Base-by-base conservation (phyloP, 2,888 invertebrate species). In the Andricus quercusramuli region DNA sequence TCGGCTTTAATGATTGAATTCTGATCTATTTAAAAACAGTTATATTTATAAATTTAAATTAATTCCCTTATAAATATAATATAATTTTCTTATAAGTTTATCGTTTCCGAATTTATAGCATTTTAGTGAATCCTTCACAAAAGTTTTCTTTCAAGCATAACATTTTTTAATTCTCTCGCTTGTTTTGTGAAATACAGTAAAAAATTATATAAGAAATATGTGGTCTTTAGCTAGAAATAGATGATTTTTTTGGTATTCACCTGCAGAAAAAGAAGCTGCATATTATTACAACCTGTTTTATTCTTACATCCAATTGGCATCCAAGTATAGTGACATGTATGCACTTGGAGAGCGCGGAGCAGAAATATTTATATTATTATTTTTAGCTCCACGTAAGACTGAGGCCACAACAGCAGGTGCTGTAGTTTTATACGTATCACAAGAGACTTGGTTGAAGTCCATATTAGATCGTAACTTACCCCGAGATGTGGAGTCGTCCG, bases 391-490 rank as follows among this genome's bases (percentile, higher is more conserved):
- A 11, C 83, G 85, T 64, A 86, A 85, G 81, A 84, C 83, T 47
- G 80, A 87, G 8, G 86, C 86, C 13, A 80, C 89, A 65, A 88
- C 88, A n/a, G 90, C 90, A 5, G 91, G 90, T 32, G 85, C 91
- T 13, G 81, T 91, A 74, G 89, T 92, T 82, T 85, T 92, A 32
- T 91, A 92, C 83, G 87, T 92, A 6, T 90, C 89, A 2, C 90
- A 88, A n/a, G 90, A 92, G 85, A 90, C 91, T 79, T 91, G 91
- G 89, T 81, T 91, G n/a, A 88, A 88, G 59, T 89, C 90, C 1
- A 88, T 90, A 22, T 89, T 92, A 65, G 89, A 91, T 17, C 89
- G 90, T 37, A 89, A 86, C 29, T 82, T 56, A 37, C n/a, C 74
- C 32, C 74, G 32, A 62, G 76, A 78, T 56, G 68, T 13, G 59